Evolutionary conservation across 2,797 vertebrate genomes (phyloP).

Genomic region (Dermochelys coriacea): DNA sequence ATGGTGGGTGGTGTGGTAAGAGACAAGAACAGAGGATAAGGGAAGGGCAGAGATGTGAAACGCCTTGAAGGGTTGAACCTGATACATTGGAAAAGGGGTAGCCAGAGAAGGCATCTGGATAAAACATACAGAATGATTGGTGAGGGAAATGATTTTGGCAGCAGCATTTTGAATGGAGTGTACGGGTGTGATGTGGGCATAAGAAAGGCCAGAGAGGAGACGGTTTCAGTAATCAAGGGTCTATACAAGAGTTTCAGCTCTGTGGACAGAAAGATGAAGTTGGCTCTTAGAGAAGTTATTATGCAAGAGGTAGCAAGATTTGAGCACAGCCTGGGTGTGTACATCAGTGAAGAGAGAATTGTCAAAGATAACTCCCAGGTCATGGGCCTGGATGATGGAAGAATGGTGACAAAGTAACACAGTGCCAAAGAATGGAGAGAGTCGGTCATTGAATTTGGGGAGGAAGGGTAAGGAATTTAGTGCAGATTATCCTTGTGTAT

Average conservation of each 20-base stretch:
- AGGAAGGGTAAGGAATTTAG: background rate
- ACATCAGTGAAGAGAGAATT: background rate
- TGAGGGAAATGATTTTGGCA: background rate
- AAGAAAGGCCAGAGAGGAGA: background rate
- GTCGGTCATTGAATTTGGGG: background rate
- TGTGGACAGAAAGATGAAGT: background rate
- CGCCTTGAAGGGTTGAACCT: background rate
- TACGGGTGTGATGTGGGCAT: background rate
- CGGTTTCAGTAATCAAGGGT: background rate
- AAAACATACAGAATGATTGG: no score
- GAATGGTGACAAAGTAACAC: background rate
- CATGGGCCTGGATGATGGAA: background rate
- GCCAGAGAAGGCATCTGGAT: background rate
- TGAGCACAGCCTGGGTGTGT: background rate
- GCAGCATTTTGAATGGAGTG: background rate
- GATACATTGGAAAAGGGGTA: background rate
- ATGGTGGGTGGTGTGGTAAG: background rate
- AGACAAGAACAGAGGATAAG: background rate
- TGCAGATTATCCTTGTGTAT: background rate
- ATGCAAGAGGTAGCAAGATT: background rate
- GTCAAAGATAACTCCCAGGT: background rate
- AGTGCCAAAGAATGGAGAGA: background rate
- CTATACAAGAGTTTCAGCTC: background rate
- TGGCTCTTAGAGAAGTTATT: background rate
- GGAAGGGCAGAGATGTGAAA: background rate